These are phyloP conservation scores for Allygus modestus DNA, from an alignment of 2,888 invertebrate species.

Conservation along the genomic window DNA sequence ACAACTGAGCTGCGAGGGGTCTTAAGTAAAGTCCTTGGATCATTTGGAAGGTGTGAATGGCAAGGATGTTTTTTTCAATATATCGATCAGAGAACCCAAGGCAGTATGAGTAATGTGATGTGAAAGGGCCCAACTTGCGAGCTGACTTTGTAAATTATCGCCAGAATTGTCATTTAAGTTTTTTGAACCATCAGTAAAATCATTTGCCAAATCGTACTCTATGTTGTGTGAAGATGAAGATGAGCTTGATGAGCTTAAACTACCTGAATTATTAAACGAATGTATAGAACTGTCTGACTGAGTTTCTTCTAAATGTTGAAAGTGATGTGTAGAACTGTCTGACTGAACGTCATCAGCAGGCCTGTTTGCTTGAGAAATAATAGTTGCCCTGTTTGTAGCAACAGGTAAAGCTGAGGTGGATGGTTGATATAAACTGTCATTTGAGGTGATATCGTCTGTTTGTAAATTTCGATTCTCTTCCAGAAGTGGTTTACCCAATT, in stretches of 20 bases:
- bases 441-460: not conserved
- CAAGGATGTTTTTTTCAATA: not conserved
- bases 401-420: not conserved
- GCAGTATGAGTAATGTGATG: not conserved
- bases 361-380: not conserved
- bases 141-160: not conserved
- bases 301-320: not conserved
- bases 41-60: not conserved
- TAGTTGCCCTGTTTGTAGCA: not conserved
- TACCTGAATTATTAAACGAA: not conserved
- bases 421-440: not conserved
- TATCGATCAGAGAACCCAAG: not conserved
- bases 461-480: not conserved
- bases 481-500: not conserved
- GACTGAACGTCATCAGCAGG: not conserved
- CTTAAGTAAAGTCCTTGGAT: not conserved
- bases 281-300: not conserved
- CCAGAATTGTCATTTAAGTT: not conserved
- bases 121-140: not conserved
- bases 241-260: too few relatives aligned
- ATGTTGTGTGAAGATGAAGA: not conserved
- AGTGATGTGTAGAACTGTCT: not conserved
- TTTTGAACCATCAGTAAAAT: not conserved
- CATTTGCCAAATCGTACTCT: not conserved
- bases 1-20: not conserved